Evolutionary conservation across 2,113 vertebrate genomes (phyloP), one percentile per base, ranked within the genome.

Genomic region (Ammodytes marinus): DNA sequence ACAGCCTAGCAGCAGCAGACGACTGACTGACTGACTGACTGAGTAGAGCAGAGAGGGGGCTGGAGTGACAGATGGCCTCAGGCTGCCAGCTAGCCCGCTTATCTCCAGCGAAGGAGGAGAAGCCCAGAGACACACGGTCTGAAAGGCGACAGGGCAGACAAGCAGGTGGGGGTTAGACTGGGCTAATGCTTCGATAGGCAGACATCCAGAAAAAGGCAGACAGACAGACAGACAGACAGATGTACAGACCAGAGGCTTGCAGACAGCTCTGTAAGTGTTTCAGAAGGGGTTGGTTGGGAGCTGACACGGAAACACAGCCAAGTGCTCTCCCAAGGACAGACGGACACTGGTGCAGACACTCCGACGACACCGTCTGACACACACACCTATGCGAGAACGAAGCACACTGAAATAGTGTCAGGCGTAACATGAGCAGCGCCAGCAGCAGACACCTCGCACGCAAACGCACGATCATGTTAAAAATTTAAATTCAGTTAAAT

Each of bases 61-160:
- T 55, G 58, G 65, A 59, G 72, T 89, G 90, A 91, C 92, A 93
- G 92, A 93, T 93, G 92, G 92, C 90, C 80, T 67, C 52, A 52
- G 89, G 90, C 89, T 77, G 90, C 89, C 80, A 74, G 86, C 91
- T 74, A 84, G 87, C 77, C 88, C 64, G 91, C 89, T 93, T 91
- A 93, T 93, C 91, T 90, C 78, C 80, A 64, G 67, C 6, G 69
- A 27, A 27, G 27, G 27, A 86, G 86, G 68, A 88, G 87, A 80
- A 69, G 84, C 75, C 77, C 27, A 8, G 83, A 86, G 86, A 88
- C 90, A 75, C 77, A 69, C 53, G 3, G 84, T 67, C 83, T 81
- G 83, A 86, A 74, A 87, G 85, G 83, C 69, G 40, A 35, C 58
- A 13, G 88, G 59, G 74, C 79, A 92, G 86, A 90, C 63, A 8